phyloP scores from a whole-genome alignment of 2,888 invertebrate genomes.

The Phyllotreta striolata region DNA sequence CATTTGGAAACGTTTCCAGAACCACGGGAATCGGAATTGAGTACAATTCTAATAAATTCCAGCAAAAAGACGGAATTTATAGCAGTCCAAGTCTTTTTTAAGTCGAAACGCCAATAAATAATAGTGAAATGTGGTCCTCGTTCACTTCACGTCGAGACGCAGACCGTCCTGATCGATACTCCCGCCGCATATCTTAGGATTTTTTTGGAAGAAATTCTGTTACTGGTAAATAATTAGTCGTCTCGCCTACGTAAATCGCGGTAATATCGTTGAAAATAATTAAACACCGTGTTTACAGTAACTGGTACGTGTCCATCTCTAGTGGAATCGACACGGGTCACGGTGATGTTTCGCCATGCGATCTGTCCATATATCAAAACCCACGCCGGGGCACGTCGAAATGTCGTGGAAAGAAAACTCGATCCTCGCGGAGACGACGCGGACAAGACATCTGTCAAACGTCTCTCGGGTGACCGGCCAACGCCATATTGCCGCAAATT shows the following conservation, averaged over 20 bases:
- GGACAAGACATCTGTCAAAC: constrained; percentile 48
- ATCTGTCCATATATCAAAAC: constrained; percentile 58
- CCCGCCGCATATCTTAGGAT: constrained; percentile 33
- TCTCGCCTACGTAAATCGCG: constrained; percentile 27
- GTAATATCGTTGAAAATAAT: constrained; percentile 5
- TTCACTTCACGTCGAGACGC: constrained; percentile 39
- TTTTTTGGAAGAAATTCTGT: constrained; percentile 51
- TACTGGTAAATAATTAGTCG: constrained; percentile 55
- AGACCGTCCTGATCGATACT: constrained; percentile 43
- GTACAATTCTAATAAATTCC: constrained; percentile 35
- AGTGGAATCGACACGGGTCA: constrained; percentile 56
- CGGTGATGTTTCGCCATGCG: constrained; percentile 59
- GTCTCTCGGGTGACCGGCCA: constrained; percentile 45
- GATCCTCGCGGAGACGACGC: constrained; percentile 40
- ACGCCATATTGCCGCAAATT: constrained; percentile 51
- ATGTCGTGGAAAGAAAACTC: constrained; percentile 38
- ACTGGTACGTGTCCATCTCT: constrained; percentile 22
- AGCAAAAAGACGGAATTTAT: constrained; percentile 36
- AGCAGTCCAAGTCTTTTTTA: constrained; percentile 39
- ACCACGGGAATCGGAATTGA: constrained; percentile 23
- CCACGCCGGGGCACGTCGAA: constrained; percentile 49
- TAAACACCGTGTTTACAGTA: constrained; percentile 12
- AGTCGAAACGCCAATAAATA: constrained; percentile 40
- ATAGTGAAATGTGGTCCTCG: constrained; percentile 43
- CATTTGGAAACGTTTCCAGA: constrained; percentile 10